Percentiles rank a stretch among this genome's conserved stretches.
These are phyloP conservation scores for Cynopterus brachyotis DNA, from an alignment of 2,113 vertebrate species.

Conservation along the genomic window DNA sequence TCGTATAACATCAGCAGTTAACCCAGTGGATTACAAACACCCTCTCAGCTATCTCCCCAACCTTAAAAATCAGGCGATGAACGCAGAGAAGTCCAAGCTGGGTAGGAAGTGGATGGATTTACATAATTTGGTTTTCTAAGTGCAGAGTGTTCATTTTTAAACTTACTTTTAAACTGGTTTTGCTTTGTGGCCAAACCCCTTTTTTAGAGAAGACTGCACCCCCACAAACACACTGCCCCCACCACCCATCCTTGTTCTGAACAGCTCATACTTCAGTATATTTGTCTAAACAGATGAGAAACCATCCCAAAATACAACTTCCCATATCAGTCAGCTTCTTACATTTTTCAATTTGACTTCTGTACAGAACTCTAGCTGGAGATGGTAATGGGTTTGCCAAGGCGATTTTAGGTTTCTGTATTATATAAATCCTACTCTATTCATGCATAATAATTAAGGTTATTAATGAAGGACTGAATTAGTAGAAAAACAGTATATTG, in stretches of 20 bases:
- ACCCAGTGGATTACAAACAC: not conserved
- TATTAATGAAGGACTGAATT: slow-evolving; percentile 62
- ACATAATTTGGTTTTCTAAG: slow-evolving; percentile 39
- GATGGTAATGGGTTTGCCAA: slow-evolving; percentile 15
- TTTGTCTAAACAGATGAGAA: slow-evolving; percentile 29
- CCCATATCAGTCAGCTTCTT: slow-evolving; percentile 28
- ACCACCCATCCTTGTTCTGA: not conserved
- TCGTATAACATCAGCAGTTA: slow-evolving; percentile 1
- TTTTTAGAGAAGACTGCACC: not conserved
- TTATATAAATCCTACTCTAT: slow-evolving; percentile 23
- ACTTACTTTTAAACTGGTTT: not conserved
- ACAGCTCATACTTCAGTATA: not conserved
- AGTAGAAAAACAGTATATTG: slow-evolving; percentile 43
- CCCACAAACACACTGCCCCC: no score
- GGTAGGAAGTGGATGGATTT: not conserved
- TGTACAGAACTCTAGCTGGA: not conserved
- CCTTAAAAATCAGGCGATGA: not conserved
- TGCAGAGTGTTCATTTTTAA: slow-evolving; percentile 31
- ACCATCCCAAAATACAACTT: slow-evolving; percentile 49
- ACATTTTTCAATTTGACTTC: slow-evolving; percentile 60
- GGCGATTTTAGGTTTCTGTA: slow-evolving; percentile 42
- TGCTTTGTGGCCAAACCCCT: slow-evolving; percentile 27
- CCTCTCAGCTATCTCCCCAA: not conserved
- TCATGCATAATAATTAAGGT: slow-evolving; percentile 58
- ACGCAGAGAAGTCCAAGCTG: not conserved